Evolutionary conservation across 2,113 vertebrate genomes (phyloP).

Genomic region (Pungitius pungitius): DNA sequence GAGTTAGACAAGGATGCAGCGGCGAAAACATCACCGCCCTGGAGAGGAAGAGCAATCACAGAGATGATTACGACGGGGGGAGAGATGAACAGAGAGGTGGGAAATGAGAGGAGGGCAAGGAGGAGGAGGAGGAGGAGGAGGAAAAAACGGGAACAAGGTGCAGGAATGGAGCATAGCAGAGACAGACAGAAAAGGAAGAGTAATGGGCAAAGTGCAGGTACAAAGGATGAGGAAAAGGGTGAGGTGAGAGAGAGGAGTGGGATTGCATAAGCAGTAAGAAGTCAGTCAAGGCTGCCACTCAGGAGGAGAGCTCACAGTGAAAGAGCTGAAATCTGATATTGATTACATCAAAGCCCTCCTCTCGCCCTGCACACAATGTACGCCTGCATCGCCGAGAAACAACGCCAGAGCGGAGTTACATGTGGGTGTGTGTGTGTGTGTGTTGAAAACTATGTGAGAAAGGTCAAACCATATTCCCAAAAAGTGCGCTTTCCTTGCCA

Average conservation of each 20-base stretch:
- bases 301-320: slow-evolving; percentile 71
- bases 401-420: slow-evolving; percentile 50
- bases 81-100: slow-evolving; percentile 26
- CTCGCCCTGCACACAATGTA: slow-evolving; percentile 67
- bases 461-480: slow-evolving; percentile 69
- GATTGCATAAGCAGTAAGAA: slow-evolving; percentile 74
- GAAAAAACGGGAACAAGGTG: slow-evolving; percentile 35
- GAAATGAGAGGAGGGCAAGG: slow-evolving; percentile 38
- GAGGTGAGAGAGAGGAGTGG: slow-evolving; percentile 63
- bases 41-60: slow-evolving; percentile 76
- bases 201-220: slow-evolving; percentile 55
- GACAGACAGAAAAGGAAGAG: slow-evolving; percentile 48
- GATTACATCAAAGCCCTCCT: slow-evolving; percentile 75
- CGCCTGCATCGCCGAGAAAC: slow-evolving; percentile 53
- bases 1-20: slow-evolving; percentile 72
- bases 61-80: slow-evolving; percentile 70
- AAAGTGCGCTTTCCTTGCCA: slow-evolving; percentile 63
- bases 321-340: slow-evolving; percentile 79
- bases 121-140: slow-evolving; percentile 19
- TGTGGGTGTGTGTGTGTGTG: neutral
- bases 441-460: slow-evolving; percentile 49
- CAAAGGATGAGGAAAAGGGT: slow-evolving; percentile 46
- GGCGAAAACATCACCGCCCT: slow-evolving; percentile 65
- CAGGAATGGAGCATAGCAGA: slow-evolving; percentile 43
- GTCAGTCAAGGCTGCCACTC: slow-evolving; percentile 75